Base-by-base conservation (phyloP, 2,113 vertebrate genomes). In the Oncorhynchus clarkii region DNA sequence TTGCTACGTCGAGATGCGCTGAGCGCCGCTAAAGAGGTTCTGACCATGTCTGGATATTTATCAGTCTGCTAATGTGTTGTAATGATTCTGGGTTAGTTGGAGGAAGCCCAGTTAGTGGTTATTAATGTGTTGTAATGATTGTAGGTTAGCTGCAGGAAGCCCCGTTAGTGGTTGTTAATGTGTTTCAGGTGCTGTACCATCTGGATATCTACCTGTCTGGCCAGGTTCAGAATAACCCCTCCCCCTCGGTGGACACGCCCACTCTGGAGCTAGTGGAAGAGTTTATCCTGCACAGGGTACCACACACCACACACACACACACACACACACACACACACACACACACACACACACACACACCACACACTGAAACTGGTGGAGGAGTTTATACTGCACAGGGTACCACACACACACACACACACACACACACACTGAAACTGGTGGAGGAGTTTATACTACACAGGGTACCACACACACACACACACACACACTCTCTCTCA, bases 171-270 rank as follows among this genome's bases (percentile, higher is more conserved):
- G 5, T 34, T 34, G 2, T 39, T 39, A 8, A 39, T 39, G 34
- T 39, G 7, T 51, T 51, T 51, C 49, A 51, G 49, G 94, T 96
- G 77, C 90, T 99, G 13, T 99, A 99, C 82, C 97, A 99, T 85
- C 89, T 99, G 87, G 97, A 99, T 89, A 97, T 98, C 85, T 97
- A 96, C 74, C 95, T 99, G 88, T 95, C 96, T 86, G 96, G 95
- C 84, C 93, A 97, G 89, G 92, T 99, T 82, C 97, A 99, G 93
- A 96, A 77, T 72, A 92, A 94, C 69, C 93, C 96, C 22, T 93
- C 96, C 65, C 95, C 95, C 14, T 90, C 95, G 51, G 96, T 96
- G 20, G 96, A 97, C 87, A 27, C 86, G 1, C 87, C 91, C 73
- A 92, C 89, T 39, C 83, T 92, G 69, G 92, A 94, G 8, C 94